These are phyloP conservation scores for Asarcornis scutulata DNA, from an alignment of 2,113 vertebrate genomes.

Conservation along the genomic window DNA sequence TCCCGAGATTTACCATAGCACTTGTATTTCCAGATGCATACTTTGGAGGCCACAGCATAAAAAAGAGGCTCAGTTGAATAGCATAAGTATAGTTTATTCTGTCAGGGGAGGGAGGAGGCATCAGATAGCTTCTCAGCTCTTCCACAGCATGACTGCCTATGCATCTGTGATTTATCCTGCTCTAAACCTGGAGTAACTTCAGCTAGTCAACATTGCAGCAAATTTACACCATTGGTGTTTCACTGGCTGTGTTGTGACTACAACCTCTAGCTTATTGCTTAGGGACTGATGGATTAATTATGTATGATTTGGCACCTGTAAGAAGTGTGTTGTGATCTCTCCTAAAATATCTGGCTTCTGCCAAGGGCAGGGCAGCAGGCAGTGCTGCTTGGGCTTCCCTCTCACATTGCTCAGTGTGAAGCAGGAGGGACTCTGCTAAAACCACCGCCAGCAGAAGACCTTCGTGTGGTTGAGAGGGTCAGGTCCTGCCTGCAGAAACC, in stretches of 20 bases:
- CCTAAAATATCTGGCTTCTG: background rate
- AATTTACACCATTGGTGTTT: background rate
- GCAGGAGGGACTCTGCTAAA: background rate
- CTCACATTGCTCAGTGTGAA: rapidly evolving
- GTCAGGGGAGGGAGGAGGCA: background rate
- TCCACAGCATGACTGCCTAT: background rate
- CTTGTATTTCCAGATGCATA: background rate
- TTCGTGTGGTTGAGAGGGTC: background rate
- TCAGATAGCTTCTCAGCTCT: background rate
- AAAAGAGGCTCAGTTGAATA: background rate
- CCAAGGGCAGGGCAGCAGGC: background rate
- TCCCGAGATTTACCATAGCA: background rate
- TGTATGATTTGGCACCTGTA: background rate
- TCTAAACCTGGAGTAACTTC: background rate
- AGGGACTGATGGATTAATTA: background rate
- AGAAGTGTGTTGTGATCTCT: background rate
- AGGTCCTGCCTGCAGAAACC: rapidly evolving
- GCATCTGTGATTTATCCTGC: background rate
- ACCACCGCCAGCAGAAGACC: background rate
- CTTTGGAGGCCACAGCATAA: background rate
- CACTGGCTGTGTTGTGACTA: rapidly evolving
- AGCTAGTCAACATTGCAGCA: background rate
- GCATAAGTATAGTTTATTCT: background rate
- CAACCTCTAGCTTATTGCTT: background rate
- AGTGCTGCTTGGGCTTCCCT: rapidly evolving